Conservation (phyloP, 1,140 invertebrate genomes). For the Aphaenogaster rudis region DNA sequence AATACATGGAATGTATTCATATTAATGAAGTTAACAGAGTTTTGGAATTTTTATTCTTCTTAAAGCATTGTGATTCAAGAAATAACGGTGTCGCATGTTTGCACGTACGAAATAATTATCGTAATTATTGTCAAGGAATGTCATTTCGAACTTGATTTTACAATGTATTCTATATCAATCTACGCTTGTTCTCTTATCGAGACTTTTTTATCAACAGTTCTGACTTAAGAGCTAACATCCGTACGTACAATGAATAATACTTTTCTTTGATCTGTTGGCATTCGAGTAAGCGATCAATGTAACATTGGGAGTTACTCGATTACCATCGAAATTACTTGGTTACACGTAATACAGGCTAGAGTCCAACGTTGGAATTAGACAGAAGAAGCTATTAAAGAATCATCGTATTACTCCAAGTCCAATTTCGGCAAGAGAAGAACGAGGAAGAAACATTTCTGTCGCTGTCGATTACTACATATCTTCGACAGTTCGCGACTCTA, state of each 20-base stretch:
- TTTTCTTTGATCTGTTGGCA: neutral
- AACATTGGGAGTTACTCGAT: neutral
- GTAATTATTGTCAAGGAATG: neutral
- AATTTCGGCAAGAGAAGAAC: constrained; percentile 64
- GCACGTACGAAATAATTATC: neutral
- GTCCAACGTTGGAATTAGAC: neutral
- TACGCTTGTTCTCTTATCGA: neutral
- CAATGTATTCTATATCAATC: neutral
- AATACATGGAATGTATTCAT: neutral
- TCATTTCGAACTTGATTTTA: constrained; percentile 10
- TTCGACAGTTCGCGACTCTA: constrained; percentile 1
- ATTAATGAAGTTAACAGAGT: constrained; percentile 10
- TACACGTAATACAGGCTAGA: neutral
- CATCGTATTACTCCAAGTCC: constrained; percentile 77
- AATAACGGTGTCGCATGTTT: neutral
- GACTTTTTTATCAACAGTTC: neutral
- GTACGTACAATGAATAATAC: neutral
- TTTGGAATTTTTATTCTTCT: neutral
- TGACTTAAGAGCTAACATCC: neutral
- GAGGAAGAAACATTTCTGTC: constrained; percentile 16
- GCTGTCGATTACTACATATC: neutral
- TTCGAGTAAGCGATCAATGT: neutral
- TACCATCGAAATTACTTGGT: neutral
- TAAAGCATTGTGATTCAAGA: neutral
- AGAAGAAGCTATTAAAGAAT: constrained; percentile 16